Percentiles rank a stretch among this genome's conserved stretches.
phyloP scores from a whole-genome alignment of 2,113 vertebrate genomes.

The Pica pica region DNA sequence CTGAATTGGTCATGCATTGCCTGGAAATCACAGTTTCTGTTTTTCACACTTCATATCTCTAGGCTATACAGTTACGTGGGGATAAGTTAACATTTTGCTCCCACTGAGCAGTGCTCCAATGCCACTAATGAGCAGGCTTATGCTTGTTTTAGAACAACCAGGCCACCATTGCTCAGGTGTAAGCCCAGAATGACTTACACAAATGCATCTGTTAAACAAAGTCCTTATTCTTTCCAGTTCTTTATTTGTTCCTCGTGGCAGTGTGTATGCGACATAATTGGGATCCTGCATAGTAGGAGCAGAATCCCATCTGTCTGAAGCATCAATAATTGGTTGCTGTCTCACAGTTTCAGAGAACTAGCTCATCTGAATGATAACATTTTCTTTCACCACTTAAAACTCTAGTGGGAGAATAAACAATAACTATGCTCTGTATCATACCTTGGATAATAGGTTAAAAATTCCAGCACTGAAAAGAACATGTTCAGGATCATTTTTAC shows the following conservation, averaged over 20 bases:
- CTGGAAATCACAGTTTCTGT: neutral
- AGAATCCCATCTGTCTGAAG: neutral
- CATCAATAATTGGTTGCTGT: neutral
- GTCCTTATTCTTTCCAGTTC: neutral
- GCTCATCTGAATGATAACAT: neutral
- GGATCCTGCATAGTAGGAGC: neutral
- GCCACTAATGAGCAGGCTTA: neutral
- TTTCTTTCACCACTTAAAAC: neutral
- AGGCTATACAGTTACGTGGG: neutral
- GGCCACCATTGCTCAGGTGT: neutral
- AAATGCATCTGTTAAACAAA: neutral
- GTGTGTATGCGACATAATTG: neutral
- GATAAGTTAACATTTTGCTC: neutral
- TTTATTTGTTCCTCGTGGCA: neutral
- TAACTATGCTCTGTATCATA: neutral
- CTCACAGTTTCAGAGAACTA: neutral
- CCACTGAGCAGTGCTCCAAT: neutral
- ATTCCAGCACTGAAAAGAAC: neutral
- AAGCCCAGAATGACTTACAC: neutral
- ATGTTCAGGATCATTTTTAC: neutral
- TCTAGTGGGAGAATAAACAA: neutral
- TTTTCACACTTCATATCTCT: neutral
- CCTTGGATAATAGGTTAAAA: neutral
- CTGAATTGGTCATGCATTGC: neutral
- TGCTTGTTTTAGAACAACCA: neutral